Evolutionary conservation across 2,797 vertebrate species (phyloP).

Genomic region (Miichthys miiuy): DNA sequence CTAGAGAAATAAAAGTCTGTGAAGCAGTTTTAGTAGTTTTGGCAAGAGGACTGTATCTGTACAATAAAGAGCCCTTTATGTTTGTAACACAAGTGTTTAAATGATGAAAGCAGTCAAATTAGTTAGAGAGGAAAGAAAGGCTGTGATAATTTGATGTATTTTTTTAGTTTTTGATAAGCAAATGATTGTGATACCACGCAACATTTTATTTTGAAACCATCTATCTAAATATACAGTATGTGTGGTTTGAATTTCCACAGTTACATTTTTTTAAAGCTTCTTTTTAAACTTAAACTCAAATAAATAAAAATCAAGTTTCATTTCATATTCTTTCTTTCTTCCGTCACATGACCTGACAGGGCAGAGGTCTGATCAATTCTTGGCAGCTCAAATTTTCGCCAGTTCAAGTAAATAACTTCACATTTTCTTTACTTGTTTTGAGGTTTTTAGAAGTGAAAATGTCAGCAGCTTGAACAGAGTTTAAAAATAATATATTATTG

Average conservation of each 20-base stretch:
- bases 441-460: background rate
- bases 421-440: too few relatives aligned
- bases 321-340: too few relatives aligned
- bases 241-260: background rate
- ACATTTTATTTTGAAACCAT: background rate
- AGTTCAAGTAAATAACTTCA: too few relatives aligned
- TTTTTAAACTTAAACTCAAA: too few relatives aligned
- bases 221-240: background rate
- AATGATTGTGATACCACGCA: background rate
- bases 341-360: background rate
- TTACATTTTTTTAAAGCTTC: too few relatives aligned
- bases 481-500: background rate
- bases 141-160: background rate
- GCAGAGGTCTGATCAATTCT: background rate
- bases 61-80: background rate
- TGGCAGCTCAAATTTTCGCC: background rate
- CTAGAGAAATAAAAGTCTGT: slow-evolving; percentile 2
- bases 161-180: background rate
- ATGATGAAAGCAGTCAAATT: background rate
- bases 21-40: background rate
- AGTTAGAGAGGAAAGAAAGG: background rate
- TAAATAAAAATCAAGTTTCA: too few relatives aligned
- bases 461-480: background rate
- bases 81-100: background rate
- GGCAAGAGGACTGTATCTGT: background rate